Conservation (phyloP, 2,888 invertebrate species). For the Dynastes maya region DNA sequence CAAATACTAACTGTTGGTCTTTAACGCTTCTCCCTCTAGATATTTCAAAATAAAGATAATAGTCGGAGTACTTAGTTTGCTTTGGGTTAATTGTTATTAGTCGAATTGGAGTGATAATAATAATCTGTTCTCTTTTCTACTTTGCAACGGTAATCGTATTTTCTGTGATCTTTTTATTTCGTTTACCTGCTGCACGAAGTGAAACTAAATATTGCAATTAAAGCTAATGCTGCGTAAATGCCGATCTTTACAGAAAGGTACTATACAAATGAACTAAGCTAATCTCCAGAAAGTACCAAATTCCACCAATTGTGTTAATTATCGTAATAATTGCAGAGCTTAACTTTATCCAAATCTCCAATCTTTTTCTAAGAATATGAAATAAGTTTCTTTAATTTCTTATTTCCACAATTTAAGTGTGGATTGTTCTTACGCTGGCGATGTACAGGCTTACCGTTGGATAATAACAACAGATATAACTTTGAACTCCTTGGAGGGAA, state of each 20-base stretch:
- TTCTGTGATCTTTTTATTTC: background rate
- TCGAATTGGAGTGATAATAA: conserved; percentile 3
- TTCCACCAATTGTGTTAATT: no score
- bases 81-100: conserved; percentile 40
- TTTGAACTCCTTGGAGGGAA: no score
- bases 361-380: no score
- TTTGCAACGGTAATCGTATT: background rate
- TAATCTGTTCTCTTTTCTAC: conserved; percentile 18
- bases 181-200: background rate
- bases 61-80: conserved; percentile 23
- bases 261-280: background rate
- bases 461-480: no score
- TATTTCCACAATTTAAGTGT: background rate
- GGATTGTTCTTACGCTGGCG: no score
- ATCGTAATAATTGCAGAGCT: no score
- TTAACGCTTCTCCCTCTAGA: conserved; percentile 15
- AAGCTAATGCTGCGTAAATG: background rate
- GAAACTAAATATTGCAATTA: background rate
- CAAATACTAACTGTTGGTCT: conserved; percentile 13
- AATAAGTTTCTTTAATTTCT: background rate
- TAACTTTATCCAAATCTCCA: no score
- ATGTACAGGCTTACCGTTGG: no score
- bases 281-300: no score
- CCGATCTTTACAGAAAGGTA: background rate
- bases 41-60: conserved; percentile 41